Base-by-base conservation (phyloP, 1,140 invertebrate genomes). In the Epicauta chinensis region DNA sequence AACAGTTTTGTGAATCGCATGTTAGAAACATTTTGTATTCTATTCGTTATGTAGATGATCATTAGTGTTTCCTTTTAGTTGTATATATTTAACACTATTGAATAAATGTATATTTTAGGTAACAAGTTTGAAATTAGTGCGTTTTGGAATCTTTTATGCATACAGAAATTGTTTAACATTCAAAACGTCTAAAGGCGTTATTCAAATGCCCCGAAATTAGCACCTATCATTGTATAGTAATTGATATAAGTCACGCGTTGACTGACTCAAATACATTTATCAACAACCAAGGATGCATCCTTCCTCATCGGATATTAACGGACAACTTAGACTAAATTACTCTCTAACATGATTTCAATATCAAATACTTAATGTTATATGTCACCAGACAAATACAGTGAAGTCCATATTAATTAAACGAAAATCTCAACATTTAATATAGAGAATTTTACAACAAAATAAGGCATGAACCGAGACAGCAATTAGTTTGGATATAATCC, bases 131-230 rank as follows among this genome's bases (percentile, higher is more conserved):
- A 39, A 39, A 54, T 48, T 54, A 47, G 44, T 54, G 52, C 52
- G 52, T 54, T 35, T 44, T 35, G 41, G 42, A 23, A 23, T 23
- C 23, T 23, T 23, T 23, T 23, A 54, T 54, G 44, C 45, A 54
- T 44, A 54, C 48, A 34, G 44, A 35, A 44, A 23, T 23, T 37
- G 45, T 23, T 47, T 47, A 12, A 16, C 34, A 37, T 47, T 47
- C 45, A 17, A 47, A 34, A 47, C 45, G 45, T 47, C 45, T 17
- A 45, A 23, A 54, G 52, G 52, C 52, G 52, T 54, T 54, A 47
- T 54, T 48, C 52, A 54, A 54, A 54, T 54, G 52, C 52, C 45
- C 38, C 52, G 44, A 54, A 54, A 54, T 54, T 54, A 54, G 52
- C 52, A 54, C 52, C 52, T 54, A 54, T 54, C 52, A 54, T 54